A percentile compares a stretch with the other conserved stretches of the same genome.
Conservation (phyloP, 2,797 vertebrate genomes). For the Rhyacichthys aspro region DNA sequence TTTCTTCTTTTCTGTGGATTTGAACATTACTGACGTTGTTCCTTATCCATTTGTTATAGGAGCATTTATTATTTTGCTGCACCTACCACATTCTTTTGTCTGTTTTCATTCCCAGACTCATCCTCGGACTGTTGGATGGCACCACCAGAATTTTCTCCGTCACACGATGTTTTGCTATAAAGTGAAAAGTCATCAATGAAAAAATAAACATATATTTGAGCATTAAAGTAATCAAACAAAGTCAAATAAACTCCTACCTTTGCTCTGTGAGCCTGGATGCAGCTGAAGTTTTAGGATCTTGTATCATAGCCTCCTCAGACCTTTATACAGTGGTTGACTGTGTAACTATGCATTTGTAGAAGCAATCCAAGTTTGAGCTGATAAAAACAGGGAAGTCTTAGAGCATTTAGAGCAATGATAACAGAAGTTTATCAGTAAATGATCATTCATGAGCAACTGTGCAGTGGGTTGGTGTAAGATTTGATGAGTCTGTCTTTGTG, state of each 20-base stretch:
- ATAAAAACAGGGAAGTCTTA: too few relatives aligned
- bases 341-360: conserved; percentile 41
- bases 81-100: conserved; percentile 76
- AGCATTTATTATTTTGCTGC: background rate
- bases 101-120: conserved; percentile 79
- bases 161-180: conserved; percentile 66
- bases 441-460: too few relatives aligned
- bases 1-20: conserved; percentile 79
- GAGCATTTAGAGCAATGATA: too few relatives aligned
- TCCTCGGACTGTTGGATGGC: conserved; percentile 72
- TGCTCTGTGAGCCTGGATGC: conserved; percentile 67
- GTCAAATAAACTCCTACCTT: conserved; percentile 76
- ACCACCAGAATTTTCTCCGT: conserved; percentile 62
- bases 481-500: too few relatives aligned
- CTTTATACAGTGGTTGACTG: conserved; percentile 60
- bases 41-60: background rate
- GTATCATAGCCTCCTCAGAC: conserved; percentile 83
- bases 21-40: background rate
- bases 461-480: too few relatives aligned
- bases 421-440: too few relatives aligned
- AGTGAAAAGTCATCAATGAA: conserved; percentile 12
- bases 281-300: conserved; percentile 75
- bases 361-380: background rate
- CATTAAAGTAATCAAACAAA: too few relatives aligned
- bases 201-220: too few relatives aligned